A percentile compares a stretch with the other conserved stretches of the same genome.
phyloP scores from a whole-genome alignment of 2,888 invertebrate species.

The Oeneis ivallda region DNA sequence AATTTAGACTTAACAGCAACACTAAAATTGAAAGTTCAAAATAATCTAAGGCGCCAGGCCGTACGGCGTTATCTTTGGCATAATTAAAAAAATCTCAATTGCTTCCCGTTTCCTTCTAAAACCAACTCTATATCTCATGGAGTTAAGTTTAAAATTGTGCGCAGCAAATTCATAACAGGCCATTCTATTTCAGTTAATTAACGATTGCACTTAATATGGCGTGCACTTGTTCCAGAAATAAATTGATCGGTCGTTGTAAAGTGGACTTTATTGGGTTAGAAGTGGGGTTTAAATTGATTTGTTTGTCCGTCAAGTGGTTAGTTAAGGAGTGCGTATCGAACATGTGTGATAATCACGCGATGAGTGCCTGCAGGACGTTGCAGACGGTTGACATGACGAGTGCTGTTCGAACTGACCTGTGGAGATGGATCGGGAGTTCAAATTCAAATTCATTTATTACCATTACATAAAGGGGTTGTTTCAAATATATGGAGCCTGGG shows the following conservation, averaged over 20 bases:
- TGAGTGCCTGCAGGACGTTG: conserved; percentile 27
- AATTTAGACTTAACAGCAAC: conserved; percentile 6
- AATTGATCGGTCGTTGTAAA: conserved; percentile 11
- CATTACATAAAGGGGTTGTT: too few species aligned
- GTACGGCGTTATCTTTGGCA: conserved; percentile 16
- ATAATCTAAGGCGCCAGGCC: conserved; percentile 24
- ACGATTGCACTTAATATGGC: conserved; percentile 45
- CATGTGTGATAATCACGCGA: conserved; percentile 37
- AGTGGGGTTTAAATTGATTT: conserved; percentile 22
- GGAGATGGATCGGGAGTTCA: not conserved
- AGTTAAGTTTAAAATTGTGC: conserved; percentile 30
- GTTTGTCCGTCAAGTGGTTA: conserved; percentile 37
- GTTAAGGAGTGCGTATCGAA: conserved; percentile 35
- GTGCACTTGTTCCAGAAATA: conserved; percentile 46
- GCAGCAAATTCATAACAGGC: conserved; percentile 28
- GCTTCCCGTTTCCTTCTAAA: not conserved
- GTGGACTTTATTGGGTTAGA: not conserved
- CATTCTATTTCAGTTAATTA: conserved; percentile 46
- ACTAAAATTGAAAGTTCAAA: conserved; percentile 16
- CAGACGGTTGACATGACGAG: conserved; percentile 14
- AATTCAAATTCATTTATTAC: too few species aligned
- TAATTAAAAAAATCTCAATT: conserved; percentile 32
- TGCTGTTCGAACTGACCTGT: not conserved
- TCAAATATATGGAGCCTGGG: too few species aligned
- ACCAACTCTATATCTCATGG: conserved; percentile 13